phyloP scores from a whole-genome alignment of 2,113 vertebrate species.

The Lophius piscatorius region DNA sequence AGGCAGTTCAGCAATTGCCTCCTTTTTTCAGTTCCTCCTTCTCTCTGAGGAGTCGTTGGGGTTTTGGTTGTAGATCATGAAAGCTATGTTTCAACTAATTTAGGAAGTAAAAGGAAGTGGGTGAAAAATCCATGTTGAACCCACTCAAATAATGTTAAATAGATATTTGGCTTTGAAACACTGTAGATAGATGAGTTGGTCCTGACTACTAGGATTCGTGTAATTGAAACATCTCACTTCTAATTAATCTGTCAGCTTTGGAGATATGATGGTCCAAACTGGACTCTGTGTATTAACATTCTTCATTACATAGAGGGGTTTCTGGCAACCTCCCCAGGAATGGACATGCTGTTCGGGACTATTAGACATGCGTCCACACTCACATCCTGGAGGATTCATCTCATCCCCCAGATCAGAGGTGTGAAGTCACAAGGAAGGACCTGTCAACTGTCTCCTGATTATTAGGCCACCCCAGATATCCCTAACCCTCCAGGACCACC shows the following conservation, averaged over 20 bases:
- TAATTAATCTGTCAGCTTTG: slow-evolving; percentile 24
- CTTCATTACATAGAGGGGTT: slow-evolving; percentile 5
- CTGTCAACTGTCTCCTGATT: slow-evolving; percentile 56
- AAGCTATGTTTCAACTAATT: slow-evolving; percentile 57
- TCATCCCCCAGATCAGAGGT: slow-evolving; percentile 48
- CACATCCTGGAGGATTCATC: background rate
- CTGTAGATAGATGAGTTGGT: slow-evolving; percentile 23
- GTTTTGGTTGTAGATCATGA: slow-evolving; percentile 55
- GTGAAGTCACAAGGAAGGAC: slow-evolving; percentile 47
- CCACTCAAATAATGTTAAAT: slow-evolving; percentile 31
- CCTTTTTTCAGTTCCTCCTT: slow-evolving; percentile 44
- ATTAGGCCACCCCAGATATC: slow-evolving; percentile 39
- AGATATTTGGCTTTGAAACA: slow-evolving; percentile 35
- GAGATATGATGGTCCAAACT: background rate
- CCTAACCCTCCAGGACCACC: slow-evolving; percentile 23
- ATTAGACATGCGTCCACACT: slow-evolving; percentile 12
- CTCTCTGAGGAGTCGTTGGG: slow-evolving; percentile 51
- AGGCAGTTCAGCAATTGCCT: slow-evolving; percentile 52
- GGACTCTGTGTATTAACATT: slow-evolving; percentile 1
- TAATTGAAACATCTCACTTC: slow-evolving; percentile 21
- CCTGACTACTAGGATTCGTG: background rate
- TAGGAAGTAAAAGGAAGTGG: slow-evolving; percentile 55
- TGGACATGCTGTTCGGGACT: background rate
- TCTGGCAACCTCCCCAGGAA: background rate
- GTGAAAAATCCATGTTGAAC: slow-evolving; percentile 31